Evolutionary conservation across 2,888 invertebrate genomes (phyloP).

Genomic region (Pasiphila rectangulata): DNA sequence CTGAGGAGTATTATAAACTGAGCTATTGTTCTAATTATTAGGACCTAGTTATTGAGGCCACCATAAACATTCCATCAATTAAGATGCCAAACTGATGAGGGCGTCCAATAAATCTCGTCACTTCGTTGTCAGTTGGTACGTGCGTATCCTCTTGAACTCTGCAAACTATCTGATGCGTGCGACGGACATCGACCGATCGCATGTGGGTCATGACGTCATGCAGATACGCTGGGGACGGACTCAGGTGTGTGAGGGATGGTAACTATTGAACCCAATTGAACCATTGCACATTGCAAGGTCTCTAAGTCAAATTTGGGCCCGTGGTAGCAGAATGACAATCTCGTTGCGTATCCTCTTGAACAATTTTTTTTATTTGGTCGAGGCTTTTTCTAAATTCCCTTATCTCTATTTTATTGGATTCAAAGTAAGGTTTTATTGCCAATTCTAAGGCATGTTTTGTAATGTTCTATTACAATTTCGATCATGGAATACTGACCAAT

Average conservation of each 20-base stretch:
- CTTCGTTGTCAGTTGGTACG: constrained; percentile 22
- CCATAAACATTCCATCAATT: constrained; percentile 21
- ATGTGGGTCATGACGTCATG: constrained; percentile 49
- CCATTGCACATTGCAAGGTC: neutral
- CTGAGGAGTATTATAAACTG: neutral
- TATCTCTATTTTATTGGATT: no score
- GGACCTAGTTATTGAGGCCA: constrained; percentile 11
- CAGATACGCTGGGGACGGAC: constrained; percentile 11
- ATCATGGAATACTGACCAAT: no score
- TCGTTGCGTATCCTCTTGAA: no score
- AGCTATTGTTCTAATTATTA: constrained; percentile 5
- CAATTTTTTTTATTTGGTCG: no score
- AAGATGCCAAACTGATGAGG: constrained; percentile 15
- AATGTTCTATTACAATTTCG: no score
- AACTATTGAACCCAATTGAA: neutral
- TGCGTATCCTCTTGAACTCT: constrained; percentile 30
- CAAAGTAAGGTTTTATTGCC: no score
- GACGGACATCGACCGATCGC: constrained; percentile 40
- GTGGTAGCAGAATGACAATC: no score
- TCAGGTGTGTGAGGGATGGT: constrained; percentile 3
- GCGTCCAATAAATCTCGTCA: constrained; percentile 15
- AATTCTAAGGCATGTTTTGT: no score
- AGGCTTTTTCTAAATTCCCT: no score
- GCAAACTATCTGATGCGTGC: constrained; percentile 35
- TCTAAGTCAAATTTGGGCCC: neutral